Base-by-base conservation (phyloP, 1,140 invertebrate species). In the Aphelinus atriplicis region DNA sequence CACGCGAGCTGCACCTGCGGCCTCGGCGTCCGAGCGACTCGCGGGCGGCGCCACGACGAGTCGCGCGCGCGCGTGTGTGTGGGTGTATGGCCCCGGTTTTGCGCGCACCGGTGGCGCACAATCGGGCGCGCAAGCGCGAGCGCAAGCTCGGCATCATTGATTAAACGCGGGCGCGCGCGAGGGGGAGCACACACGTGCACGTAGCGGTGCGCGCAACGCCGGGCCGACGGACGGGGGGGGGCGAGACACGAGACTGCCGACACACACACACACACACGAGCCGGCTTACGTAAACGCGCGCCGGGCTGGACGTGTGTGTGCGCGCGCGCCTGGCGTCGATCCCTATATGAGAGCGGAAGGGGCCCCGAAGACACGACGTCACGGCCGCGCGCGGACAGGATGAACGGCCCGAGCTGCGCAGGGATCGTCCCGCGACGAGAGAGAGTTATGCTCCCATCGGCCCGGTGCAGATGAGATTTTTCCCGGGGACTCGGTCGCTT, bases 71-170 rank as follows among this genome's bases (percentile, higher is more conserved):
- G 26, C 26, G 26, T 26, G n/a, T 43, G 58, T 43, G 6, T 61
- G 42, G 58, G 58, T 43, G 3, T 61, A 42, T 61, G 45, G 26
- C 26, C 58, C 2, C 45, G 58, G 9, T 9, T 61, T 26, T 26
- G 58, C 7, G 45, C 58, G 3, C 7, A 3, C 26, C 58, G 45
- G 9, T 26, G 26, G 26, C 26, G 26, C 26, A 26, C 26, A 26
- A 26, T 26, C 26, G 26, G 26, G 26, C 26, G 53, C 70, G 78
- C 76, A 78, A 61, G 74, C 69, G 77, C 79, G 56, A 75, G 84
- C 85, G 86, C 86, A 87, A 83, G 81, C 85, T 75, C 85, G 77
- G 80, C 81, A 86, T 87, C 85, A 87, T 87, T 87, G 86, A 87
- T 87, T 86, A 86, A 85, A 82, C 62, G 46, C 53, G 43, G 51